Evolutionary conservation across 2,113 vertebrate species (phyloP).

Genomic region (Ailuropoda melanoleuca): DNA sequence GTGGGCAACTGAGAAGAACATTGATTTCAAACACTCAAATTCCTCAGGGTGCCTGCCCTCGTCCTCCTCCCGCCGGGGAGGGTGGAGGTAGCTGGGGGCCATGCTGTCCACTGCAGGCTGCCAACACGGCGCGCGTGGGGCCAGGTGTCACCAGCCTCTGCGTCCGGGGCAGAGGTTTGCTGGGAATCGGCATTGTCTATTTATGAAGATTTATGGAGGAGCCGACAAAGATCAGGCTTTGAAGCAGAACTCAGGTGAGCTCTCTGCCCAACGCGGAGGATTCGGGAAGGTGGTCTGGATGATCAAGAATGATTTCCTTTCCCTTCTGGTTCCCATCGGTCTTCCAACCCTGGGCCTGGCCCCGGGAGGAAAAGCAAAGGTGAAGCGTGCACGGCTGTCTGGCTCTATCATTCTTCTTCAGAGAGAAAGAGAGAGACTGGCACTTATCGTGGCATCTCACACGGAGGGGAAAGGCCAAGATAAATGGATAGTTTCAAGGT

Average conservation of each 20-base stretch:
- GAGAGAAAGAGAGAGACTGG: slow-evolving; percentile 76
- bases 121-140: slow-evolving; percentile 5
- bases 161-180: slow-evolving; percentile 53
- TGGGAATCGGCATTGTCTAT: slow-evolving; percentile 72
- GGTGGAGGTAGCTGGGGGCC: not conserved
- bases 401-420: slow-evolving; percentile 73
- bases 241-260: slow-evolving; percentile 63
- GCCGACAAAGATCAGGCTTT: slow-evolving; percentile 58
- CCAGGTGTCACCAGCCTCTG: slow-evolving; percentile 60
- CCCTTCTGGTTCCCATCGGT: slow-evolving; percentile 16
- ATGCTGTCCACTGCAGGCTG: slow-evolving; percentile 38
- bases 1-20: slow-evolving; percentile 69
- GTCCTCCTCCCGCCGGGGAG: not conserved
- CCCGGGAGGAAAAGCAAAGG: slow-evolving; percentile 51
- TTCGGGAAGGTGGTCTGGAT: slow-evolving; percentile 35
- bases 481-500: slow-evolving; percentile 88
- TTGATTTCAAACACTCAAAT: slow-evolving; percentile 72
- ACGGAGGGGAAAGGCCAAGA: slow-evolving; percentile 82
- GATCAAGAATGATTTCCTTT: slow-evolving; percentile 51
- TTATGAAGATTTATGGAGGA: slow-evolving; percentile 79
- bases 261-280: not conserved
- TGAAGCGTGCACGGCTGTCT: slow-evolving; percentile 53
- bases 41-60: slow-evolving; percentile 58
- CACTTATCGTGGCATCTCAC: slow-evolving; percentile 82
- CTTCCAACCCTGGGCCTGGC: slow-evolving; percentile 51